Percentiles rank a stretch among this genome's conserved stretches.
Conservation (phyloP, 2,113 vertebrate genomes). For the Phrynocephalus versicolor region DNA sequence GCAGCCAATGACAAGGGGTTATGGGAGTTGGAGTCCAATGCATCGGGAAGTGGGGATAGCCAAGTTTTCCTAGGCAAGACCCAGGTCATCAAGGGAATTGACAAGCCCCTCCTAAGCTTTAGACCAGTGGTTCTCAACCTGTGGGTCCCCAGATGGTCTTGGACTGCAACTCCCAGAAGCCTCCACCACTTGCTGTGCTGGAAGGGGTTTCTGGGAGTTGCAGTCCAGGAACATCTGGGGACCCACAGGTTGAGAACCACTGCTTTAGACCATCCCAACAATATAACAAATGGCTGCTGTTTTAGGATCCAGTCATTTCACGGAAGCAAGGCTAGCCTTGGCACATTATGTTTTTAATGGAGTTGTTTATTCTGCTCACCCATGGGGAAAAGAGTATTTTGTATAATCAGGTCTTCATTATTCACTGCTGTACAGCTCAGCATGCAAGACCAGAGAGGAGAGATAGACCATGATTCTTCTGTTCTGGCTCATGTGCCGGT, state of each 20-base stretch:
- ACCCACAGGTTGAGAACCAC: too few relatives aligned
- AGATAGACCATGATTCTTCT: not conserved
- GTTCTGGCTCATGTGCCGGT: constrained; percentile 8
- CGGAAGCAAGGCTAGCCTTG: not conserved
- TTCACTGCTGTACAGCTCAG: constrained; percentile 2
- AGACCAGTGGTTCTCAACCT: too few relatives aligned
- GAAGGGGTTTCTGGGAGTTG: too few relatives aligned
- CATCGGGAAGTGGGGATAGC: not conserved
- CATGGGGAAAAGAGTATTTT: not conserved
- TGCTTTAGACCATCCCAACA: not conserved
- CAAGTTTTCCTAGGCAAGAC: not conserved
- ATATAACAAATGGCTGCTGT: not conserved
- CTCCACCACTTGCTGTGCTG: too few relatives aligned
- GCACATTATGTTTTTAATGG: not conserved
- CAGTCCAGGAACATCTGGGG: too few relatives aligned
- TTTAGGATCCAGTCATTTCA: not conserved
- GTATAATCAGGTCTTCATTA: constrained; percentile 3
- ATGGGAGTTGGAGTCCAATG: not conserved
- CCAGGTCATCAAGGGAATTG: not conserved
- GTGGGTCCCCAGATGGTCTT: too few relatives aligned
- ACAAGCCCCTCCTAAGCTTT: not conserved
- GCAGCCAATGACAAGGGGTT: not conserved
- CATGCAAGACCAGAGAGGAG: not conserved
- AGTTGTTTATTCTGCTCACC: not conserved
- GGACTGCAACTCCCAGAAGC: too few relatives aligned